phyloP scores from a whole-genome alignment of 2,888 invertebrate species.

The Temnothorax unifasciatus region DNA sequence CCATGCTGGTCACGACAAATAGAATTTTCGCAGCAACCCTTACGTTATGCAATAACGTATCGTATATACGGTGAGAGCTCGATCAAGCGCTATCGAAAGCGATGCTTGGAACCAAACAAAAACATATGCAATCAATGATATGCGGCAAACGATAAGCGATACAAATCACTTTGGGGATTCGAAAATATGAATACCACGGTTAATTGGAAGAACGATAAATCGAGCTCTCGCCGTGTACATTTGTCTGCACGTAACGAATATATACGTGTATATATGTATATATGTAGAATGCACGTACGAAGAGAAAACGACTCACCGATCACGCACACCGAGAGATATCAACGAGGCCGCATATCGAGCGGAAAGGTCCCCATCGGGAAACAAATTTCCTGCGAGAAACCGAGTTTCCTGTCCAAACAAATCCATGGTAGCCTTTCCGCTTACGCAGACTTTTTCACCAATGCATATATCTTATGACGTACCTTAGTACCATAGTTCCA shows the following conservation, averaged over 20 bases:
- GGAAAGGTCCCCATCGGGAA: slow-evolving; percentile 34
- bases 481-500: slow-evolving; percentile 43
- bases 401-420: slow-evolving; percentile 35
- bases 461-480: slow-evolving; percentile 27
- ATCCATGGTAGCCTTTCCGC: slow-evolving; percentile 10
- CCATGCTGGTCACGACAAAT: slow-evolving; percentile 19
- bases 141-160: slow-evolving; percentile 37
- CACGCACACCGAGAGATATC: slow-evolving; percentile 59
- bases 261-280: slow-evolving; percentile 48
- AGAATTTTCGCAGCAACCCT: slow-evolving; percentile 37
- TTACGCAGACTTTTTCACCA: slow-evolving; percentile 31
- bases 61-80: slow-evolving; percentile 35
- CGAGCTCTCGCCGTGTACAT: slow-evolving; percentile 39
- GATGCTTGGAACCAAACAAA: background rate
- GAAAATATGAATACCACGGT: slow-evolving; percentile 36
- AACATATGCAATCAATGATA: slow-evolving; percentile 32
- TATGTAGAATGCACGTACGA: slow-evolving; percentile 66
- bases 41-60: slow-evolving; percentile 49
- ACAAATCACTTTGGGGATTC: slow-evolving; percentile 48
- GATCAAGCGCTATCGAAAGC: slow-evolving; percentile 30
- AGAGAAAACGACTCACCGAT: slow-evolving; percentile 68
- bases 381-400: slow-evolving; percentile 38
- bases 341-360: slow-evolving; percentile 48
- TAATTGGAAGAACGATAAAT: slow-evolving; percentile 54
- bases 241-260: slow-evolving; percentile 63